Conservation (phyloP, 2,113 vertebrate genomes). For the Anoplopoma fimbria region DNA sequence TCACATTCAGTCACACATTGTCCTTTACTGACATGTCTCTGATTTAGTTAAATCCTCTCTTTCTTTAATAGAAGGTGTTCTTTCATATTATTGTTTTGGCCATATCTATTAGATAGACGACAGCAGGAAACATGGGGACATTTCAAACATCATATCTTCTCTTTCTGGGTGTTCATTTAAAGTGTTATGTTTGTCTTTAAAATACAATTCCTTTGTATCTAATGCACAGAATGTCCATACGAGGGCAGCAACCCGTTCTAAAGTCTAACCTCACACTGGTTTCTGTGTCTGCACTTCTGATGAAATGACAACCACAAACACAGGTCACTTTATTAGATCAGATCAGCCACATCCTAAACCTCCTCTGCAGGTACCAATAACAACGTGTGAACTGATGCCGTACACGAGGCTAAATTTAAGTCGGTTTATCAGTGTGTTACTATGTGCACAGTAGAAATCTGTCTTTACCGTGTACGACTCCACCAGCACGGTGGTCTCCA, state of each 20-base stretch:
- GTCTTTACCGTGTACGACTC: constrained; percentile 94
- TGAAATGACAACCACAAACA: no score
- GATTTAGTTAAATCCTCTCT: background rate
- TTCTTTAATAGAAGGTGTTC: background rate
- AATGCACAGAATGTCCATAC: constrained; percentile 5
- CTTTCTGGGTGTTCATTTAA: background rate
- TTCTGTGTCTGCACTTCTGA: constrained; percentile 12
- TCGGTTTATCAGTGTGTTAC: no score
- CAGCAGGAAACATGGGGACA: background rate
- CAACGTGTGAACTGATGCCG: no score
- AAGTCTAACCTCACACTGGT: no score
- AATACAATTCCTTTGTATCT: background rate
- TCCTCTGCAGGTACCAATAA: background rate
- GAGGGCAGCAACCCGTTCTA: constrained; percentile 29
- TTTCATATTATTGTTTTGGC: background rate
- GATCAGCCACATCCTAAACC: no score
- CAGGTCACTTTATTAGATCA: no score
- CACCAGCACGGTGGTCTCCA: constrained; percentile 98
- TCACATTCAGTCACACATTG: background rate
- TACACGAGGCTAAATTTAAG: no score
- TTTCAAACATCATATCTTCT: no score
- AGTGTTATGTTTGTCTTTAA: background rate
- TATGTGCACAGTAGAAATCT: no score
- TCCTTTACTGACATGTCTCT: background rate
- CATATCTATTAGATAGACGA: no score